These are phyloP conservation scores for Polypedilum vanderplanki DNA, from an alignment of 1,140 invertebrate genomes.

Conservation along the genomic window DNA sequence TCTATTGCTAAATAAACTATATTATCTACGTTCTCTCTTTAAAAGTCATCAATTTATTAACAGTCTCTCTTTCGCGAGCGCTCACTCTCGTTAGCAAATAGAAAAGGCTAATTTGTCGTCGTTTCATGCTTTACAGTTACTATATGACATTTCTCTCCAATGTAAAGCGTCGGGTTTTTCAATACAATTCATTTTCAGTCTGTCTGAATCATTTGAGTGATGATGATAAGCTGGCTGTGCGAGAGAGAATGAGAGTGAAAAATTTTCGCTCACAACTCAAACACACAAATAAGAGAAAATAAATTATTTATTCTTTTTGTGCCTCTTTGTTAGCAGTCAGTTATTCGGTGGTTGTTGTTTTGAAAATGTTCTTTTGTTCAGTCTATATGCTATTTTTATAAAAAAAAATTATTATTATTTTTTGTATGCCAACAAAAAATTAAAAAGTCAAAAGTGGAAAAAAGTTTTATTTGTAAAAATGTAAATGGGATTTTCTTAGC, in stretches of 20 bases:
- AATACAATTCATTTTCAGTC: neutral
- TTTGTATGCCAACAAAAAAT: neutral
- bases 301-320: constrained; percentile 13
- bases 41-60: too few relatives aligned
- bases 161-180: too few relatives aligned
- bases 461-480: neutral
- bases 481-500: neutral
- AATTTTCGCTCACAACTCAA: neutral
- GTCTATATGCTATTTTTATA: neutral
- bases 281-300: neutral
- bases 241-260: constrained; percentile 10
- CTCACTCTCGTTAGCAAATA: neutral
- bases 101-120: neutral
- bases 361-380: neutral
- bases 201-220: constrained; percentile 2
- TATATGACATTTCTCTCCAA: too few relatives aligned
- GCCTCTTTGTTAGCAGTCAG: neutral
- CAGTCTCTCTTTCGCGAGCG: neutral
- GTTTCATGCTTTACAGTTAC: too few relatives aligned
- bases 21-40: too few relatives aligned
- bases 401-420: neutral
- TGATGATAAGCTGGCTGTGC: neutral
- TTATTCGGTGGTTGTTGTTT: neutral
- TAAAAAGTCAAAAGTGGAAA: neutral
- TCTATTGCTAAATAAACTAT: too few relatives aligned